These are phyloP conservation scores for Alca torda DNA, from an alignment of 2,797 vertebrate genomes.

Conservation along the genomic window DNA sequence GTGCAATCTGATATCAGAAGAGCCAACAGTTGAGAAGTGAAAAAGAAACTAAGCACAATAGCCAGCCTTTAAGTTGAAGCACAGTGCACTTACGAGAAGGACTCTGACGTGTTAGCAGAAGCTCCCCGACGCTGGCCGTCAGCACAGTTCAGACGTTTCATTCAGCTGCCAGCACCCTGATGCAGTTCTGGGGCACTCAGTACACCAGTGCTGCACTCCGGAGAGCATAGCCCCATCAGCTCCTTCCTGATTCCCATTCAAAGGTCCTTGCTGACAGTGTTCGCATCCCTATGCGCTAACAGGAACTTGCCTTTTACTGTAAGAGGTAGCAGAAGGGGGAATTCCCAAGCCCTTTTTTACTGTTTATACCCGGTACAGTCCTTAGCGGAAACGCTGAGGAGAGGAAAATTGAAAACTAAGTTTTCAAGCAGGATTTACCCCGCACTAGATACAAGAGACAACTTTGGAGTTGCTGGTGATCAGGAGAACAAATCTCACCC, in stretches of 20 bases:
- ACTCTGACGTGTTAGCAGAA: not conserved
- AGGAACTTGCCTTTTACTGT: not conserved
- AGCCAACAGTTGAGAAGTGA: not conserved
- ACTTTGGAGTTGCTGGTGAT: not conserved
- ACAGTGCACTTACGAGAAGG: accelerated
- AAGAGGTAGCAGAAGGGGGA: not conserved
- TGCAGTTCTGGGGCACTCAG: not conserved
- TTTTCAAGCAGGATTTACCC: not conserved
- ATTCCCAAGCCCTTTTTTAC: not conserved
- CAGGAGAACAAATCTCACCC: not conserved
- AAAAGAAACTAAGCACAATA: not conserved
- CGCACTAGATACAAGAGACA: not conserved
- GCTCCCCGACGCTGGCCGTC: not conserved
- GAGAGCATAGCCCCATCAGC: not conserved
- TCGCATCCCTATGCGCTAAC: not conserved
- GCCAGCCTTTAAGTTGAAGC: not conserved
- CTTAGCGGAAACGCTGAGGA: not conserved
- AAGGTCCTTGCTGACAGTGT: accelerated
- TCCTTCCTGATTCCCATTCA: not conserved
- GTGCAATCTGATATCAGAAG: not conserved
- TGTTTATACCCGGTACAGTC: too few species aligned
- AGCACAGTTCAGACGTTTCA: not conserved
- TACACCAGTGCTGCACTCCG: accelerated
- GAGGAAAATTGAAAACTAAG: not conserved
- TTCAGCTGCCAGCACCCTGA: not conserved